These are phyloP conservation scores for Trachelus tabidus DNA, from an alignment of 2,888 invertebrate genomes.

Conservation along the genomic window DNA sequence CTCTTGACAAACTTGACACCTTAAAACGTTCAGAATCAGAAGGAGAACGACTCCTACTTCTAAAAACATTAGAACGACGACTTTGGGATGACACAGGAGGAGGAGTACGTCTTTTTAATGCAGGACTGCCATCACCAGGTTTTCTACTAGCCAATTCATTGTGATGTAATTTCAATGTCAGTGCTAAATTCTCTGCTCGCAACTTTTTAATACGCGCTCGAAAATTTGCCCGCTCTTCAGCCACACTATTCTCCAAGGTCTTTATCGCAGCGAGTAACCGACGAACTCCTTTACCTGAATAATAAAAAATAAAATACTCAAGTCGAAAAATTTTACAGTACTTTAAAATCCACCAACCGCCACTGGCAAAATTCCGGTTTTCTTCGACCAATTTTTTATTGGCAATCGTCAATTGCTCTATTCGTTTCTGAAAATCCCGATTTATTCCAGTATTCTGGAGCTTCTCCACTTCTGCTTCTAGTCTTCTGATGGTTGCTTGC, in stretches of 20 bases:
- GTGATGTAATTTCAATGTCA: conserved; percentile 54
- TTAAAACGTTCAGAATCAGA: conserved; percentile 40
- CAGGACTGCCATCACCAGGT: conserved; percentile 35
- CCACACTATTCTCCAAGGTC: conserved; percentile 64
- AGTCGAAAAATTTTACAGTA: not conserved
- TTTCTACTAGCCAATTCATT: conserved; percentile 32
- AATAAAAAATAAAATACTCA: not conserved
- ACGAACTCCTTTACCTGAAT: conserved; percentile 40
- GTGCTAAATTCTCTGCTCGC: conserved; percentile 60
- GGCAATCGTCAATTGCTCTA: conserved; percentile 41
- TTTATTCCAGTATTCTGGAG: conserved; percentile 47
- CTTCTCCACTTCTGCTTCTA: conserved; percentile 66
- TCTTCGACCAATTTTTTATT: conserved; percentile 48
- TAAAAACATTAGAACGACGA: conserved; percentile 28
- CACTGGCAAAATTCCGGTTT: conserved; percentile 40
- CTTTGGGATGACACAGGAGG: conserved; percentile 32
- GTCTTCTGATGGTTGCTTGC: conserved; percentile 67
- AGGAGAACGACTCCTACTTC: conserved; percentile 46
- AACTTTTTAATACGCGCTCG: conserved; percentile 64
- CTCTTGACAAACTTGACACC: conserved; percentile 40
- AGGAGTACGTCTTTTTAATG: conserved; percentile 30
- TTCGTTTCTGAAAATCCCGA: conserved; percentile 52
- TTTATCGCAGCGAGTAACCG: conserved; percentile 61
- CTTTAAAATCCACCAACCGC: conserved; percentile 24
- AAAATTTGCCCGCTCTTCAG: conserved; percentile 64